phyloP scores from a whole-genome alignment of 2,888 invertebrate species.

The Cryptus armator region DNA sequence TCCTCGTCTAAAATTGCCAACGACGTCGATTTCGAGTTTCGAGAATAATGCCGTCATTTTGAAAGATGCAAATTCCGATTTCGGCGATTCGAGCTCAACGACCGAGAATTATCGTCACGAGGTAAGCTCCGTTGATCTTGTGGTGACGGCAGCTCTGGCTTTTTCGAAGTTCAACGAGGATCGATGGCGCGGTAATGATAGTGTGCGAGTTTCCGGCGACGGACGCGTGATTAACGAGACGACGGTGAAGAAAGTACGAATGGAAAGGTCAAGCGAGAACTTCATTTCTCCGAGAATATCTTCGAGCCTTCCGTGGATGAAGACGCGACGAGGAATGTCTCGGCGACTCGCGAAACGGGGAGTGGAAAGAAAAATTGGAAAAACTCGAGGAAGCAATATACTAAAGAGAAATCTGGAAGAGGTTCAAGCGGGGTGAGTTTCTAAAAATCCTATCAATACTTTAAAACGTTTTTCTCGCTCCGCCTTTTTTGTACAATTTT shows the following conservation, averaged over 20 bases:
- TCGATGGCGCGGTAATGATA: conserved; percentile 39
- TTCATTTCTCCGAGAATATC: conserved; percentile 34
- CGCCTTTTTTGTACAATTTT: not conserved
- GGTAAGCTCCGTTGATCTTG: conserved; percentile 61
- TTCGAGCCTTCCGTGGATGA: conserved; percentile 46
- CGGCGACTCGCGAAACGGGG: conserved; percentile 25
- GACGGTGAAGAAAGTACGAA: conserved; percentile 27
- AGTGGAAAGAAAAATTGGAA: conserved; percentile 44
- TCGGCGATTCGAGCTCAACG: conserved; percentile 34
- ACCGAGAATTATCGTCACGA: conserved; percentile 48
- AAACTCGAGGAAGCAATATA: conserved; percentile 29
- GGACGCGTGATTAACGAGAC: conserved; percentile 31
- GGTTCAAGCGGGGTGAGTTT: conserved; percentile 49
- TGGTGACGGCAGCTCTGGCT: conserved; percentile 59
- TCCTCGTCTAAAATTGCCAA: conserved; percentile 55
- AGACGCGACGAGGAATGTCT: conserved; percentile 33
- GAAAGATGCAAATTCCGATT: conserved; percentile 32
- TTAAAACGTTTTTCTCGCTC: not conserved
- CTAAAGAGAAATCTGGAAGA: conserved; percentile 39
- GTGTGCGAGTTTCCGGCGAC: conserved; percentile 22
- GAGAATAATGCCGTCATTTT: conserved; percentile 43
- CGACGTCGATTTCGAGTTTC: conserved; percentile 53
- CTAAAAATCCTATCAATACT: conserved; percentile 6
- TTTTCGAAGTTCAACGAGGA: conserved; percentile 61
- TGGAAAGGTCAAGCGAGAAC: conserved; percentile 27